phyloP scores from a whole-genome alignment of 2,113 vertebrate genomes.

The Mustelus asterias region DNA sequence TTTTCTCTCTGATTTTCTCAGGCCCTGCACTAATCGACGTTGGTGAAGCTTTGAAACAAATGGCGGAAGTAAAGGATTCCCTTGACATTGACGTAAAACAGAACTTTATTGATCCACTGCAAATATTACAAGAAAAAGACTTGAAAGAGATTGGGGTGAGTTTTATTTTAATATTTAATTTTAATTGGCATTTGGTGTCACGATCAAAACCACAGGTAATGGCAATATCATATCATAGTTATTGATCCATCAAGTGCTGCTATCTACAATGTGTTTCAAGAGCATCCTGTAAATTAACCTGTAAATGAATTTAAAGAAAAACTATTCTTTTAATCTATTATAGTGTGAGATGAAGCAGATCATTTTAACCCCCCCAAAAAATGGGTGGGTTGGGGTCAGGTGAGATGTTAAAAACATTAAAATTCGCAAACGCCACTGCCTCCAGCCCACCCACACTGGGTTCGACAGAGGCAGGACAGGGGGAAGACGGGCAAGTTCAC shows the following conservation, averaged over 20 bases:
- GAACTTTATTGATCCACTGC: slow-evolving; percentile 87
- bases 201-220: not conserved
- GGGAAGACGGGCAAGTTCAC: not conserved
- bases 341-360: not conserved
- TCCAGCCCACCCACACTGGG: not conserved
- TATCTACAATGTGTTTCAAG: not conserved
- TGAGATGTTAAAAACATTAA: not conserved
- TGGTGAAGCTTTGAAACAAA: slow-evolving; percentile 85
- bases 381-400: not conserved
- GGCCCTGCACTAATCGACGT: slow-evolving; percentile 74
- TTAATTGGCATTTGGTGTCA: not conserved
- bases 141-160: slow-evolving; percentile 87
- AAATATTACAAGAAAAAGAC: slow-evolving; percentile 86
- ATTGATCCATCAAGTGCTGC: not conserved
- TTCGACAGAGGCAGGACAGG: not conserved
- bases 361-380: not conserved
- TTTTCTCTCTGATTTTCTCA: slow-evolving; percentile 42
- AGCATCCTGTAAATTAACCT: not conserved
- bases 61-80: slow-evolving; percentile 87
- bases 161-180: not conserved
- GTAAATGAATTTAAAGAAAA: too few relatives aligned
- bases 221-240: not conserved
- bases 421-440: not conserved
- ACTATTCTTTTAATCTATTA: not conserved
- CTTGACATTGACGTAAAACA: slow-evolving; percentile 89